Evolutionary conservation across 1,140 invertebrate species (phyloP).

Genomic region (Bactericera cockerelli): DNA sequence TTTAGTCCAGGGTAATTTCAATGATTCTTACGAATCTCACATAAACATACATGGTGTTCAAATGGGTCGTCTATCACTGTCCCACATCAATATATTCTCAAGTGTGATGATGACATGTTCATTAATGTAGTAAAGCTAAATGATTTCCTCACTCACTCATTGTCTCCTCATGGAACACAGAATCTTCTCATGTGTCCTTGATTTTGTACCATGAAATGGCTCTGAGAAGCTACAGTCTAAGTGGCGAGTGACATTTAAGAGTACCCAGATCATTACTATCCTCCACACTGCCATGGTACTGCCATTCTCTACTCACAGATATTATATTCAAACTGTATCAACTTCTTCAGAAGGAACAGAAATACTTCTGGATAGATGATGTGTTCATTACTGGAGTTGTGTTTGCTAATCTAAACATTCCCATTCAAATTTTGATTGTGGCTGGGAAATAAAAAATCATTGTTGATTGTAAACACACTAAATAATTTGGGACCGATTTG

Average conservation of each 20-base stretch:
- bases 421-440: slow-evolving; percentile 1
- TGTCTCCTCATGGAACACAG: slow-evolving; percentile 38
- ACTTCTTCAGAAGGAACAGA: slow-evolving; percentile 37
- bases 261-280: slow-evolving; percentile 46
- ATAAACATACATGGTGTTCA: slow-evolving; percentile 73
- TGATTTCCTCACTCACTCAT: slow-evolving; percentile 38
- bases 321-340: slow-evolving; percentile 45
- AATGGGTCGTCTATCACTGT: slow-evolving; percentile 55
- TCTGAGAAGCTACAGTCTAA: slow-evolving; percentile 52
- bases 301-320: slow-evolving; percentile 53
- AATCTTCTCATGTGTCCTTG: slow-evolving; percentile 18
- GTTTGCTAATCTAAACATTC: slow-evolving; percentile 26
- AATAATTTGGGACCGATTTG: too few species aligned
- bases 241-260: slow-evolving; percentile 58
- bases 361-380: slow-evolving; percentile 76
- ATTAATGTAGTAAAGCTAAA: slow-evolving; percentile 49
- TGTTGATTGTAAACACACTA: too few species aligned
- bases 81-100: slow-evolving; percentile 52
- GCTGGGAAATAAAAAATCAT: too few species aligned
- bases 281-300: slow-evolving; percentile 58
- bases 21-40: slow-evolving; percentile 71
- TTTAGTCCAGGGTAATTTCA: slow-evolving; percentile 61
- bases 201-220: slow-evolving; percentile 17
- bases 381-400: slow-evolving; percentile 62
- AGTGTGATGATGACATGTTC: slow-evolving; percentile 65